These are phyloP conservation scores for Synergus japonicus DNA, from an alignment of 2,888 invertebrate species.

Conservation along the genomic window DNA sequence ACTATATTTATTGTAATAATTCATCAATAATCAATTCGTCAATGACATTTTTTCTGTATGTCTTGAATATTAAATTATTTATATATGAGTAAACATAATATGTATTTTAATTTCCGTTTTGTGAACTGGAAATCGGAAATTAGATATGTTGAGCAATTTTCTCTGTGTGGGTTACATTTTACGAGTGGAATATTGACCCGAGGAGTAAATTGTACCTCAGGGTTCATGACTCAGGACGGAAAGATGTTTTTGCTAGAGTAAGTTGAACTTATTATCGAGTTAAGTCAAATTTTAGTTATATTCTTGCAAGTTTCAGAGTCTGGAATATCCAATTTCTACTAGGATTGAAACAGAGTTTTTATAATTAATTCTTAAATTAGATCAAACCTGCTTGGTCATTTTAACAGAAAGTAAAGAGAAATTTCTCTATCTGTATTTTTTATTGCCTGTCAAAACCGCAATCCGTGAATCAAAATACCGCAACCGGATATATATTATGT, in stretches of 20 bases:
- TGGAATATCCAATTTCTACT: conserved; percentile 31
- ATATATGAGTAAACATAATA: not conserved
- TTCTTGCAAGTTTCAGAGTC: conserved; percentile 11
- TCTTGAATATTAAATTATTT: too few species aligned
- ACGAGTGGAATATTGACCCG: conserved; percentile 31
- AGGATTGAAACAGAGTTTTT: not conserved
- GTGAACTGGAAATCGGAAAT: not conserved
- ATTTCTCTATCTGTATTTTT: too few species aligned
- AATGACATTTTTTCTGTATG: too few species aligned
- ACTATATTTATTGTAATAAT: too few species aligned
- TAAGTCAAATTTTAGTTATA: conserved; percentile 28
- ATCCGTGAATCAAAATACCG: too few species aligned
- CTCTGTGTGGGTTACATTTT: not conserved
- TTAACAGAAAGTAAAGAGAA: too few species aligned
- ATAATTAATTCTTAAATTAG: not conserved
- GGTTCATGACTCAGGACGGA: conserved; percentile 36
- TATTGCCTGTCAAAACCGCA: too few species aligned
- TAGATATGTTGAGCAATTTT: not conserved
- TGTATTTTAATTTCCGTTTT: not conserved
- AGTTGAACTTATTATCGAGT: conserved; percentile 38
- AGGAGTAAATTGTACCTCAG: conserved; percentile 22
- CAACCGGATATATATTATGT: too few species aligned
- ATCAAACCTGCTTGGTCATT: too few species aligned
- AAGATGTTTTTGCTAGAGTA: conserved; percentile 9
- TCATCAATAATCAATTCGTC: too few species aligned